A percentile compares a stretch with the other conserved stretches of the same genome.
Conservation (phyloP, 2,888 invertebrate genomes). For the Eupeodes latifasciatus region DNA sequence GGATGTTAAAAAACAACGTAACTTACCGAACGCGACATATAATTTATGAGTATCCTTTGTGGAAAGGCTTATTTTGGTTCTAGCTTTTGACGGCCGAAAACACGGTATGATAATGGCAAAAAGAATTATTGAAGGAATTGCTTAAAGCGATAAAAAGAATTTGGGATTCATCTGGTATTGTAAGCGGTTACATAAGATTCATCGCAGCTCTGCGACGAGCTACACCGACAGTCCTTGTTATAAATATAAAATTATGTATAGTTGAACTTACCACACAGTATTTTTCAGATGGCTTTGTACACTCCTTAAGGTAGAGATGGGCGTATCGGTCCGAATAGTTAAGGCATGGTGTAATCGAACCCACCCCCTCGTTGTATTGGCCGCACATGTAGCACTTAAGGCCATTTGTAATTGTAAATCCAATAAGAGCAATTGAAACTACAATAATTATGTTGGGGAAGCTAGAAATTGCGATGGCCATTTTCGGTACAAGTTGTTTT, state of each 20-base stretch:
- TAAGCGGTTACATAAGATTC: constrained; percentile 60
- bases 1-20: constrained; percentile 13
- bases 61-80: constrained; percentile 51
- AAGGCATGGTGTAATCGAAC: constrained; percentile 93
- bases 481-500: constrained; percentile 38
- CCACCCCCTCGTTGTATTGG: constrained; percentile 93
- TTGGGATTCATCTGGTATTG: constrained; percentile 32
- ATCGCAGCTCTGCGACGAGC: constrained; percentile 1
- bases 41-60: constrained; percentile 43
- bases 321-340: constrained; percentile 88
- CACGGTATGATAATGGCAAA: constrained; percentile 28
- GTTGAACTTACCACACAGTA: constrained; percentile 91
- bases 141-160: constrained; percentile 24
- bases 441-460: constrained; percentile 78
- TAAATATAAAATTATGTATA: neutral
- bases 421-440: constrained; percentile 80
- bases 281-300: constrained; percentile 86
- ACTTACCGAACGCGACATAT: neutral
- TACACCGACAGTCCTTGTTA: neutral
- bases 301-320: constrained; percentile 89
- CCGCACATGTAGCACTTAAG: constrained; percentile 91
- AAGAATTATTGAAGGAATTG: constrained; percentile 12
- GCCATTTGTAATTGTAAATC: constrained; percentile 81
- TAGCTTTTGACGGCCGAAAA: constrained; percentile 2
- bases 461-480: constrained; percentile 76